Evolutionary conservation across 2,888 invertebrate species (phyloP).

Genomic region (Meganola albula): DNA sequence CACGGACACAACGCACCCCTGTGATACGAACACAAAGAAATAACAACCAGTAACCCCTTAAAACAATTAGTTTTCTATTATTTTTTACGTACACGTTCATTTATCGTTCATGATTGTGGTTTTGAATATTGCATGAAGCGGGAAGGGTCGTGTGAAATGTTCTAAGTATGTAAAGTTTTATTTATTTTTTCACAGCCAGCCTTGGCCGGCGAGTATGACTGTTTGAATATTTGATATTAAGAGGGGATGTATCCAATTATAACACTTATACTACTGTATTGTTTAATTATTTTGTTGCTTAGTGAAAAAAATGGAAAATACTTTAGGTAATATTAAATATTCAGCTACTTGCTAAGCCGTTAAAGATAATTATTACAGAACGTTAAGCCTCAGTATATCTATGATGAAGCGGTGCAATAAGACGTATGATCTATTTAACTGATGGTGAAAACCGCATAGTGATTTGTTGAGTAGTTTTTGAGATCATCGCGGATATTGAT

Average conservation of each 20-base stretch:
- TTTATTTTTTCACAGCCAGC: slow-evolving; percentile 7
- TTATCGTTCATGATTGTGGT: slow-evolving; percentile 18
- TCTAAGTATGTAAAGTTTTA: slow-evolving; percentile 27
- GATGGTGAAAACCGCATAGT: no score
- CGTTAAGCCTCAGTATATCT: no score
- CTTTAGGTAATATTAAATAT: no score
- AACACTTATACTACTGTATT: background rate
- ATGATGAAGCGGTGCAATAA: no score
- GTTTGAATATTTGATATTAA: background rate
- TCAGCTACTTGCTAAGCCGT: no score
- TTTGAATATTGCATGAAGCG: slow-evolving; percentile 51
- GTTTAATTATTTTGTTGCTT: background rate
- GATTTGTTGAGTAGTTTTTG: no score
- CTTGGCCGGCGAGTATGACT: background rate
- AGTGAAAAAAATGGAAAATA: background rate
- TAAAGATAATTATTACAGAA: no score
- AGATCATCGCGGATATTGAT: background rate
- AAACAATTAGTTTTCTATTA: slow-evolving; percentile 12
- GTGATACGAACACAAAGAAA: slow-evolving; percentile 10
- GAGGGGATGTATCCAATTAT: background rate
- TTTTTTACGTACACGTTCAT: slow-evolving; percentile 1
- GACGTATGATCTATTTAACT: no score
- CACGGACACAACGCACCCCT: slow-evolving; percentile 7
- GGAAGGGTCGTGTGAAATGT: slow-evolving; percentile 33
- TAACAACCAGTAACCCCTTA: slow-evolving; percentile 18